Evolutionary conservation across 2,797 vertebrate species (phyloP), one percentile per base, ranked within the genome.

Genomic region (Oceanodroma leucorhoa): DNA sequence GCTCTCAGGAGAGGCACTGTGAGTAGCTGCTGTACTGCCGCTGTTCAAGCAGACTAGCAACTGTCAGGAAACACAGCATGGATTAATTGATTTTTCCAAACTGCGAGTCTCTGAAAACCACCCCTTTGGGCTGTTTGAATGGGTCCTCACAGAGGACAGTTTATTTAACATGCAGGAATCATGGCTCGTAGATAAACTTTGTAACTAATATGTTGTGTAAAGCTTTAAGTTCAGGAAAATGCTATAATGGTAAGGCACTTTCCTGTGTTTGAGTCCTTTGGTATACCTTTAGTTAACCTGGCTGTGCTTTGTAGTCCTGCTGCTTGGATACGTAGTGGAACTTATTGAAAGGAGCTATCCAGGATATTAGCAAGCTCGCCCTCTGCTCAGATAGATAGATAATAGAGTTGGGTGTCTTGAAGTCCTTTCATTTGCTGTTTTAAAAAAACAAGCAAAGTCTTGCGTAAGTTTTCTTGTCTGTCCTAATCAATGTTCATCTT

Each of bases 1-100:
- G 99, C 99, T 43, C 98, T 99, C 71, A 98, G 99, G 77, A 98
- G 99, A 72, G 99, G 99, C 81, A 99, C 99, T 85, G 99, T 99
- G 97, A 99, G 99, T 98, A 69, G 16, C 23, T 32, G 62, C 61
- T 9, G 18, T 13, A 2, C 46, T 11, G 50, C n/a, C 14, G n/a
- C 55, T 24, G 9, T 30, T 53, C 32, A 2, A 19, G 21, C 64
- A n/a, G 62, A 20, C n/a, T 8, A 29, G 22, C 57, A 6, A 2
- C 60, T 64, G 30, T 54, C 12, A 24, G 55, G 48, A 61, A 21
- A 18, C 40, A 9, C 45, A 11, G 3, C 9, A 0, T 21, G 78
- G 34, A 24, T 48, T 53, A 11, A 19, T 45, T 57, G 82, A 10
- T 65, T 78, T 67, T 58, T 83, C 76, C 20, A 0, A 13, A 6